These are phyloP conservation scores for Eubasilissa regina DNA, from an alignment of 1,140 invertebrate genomes.

Conservation along the genomic window DNA sequence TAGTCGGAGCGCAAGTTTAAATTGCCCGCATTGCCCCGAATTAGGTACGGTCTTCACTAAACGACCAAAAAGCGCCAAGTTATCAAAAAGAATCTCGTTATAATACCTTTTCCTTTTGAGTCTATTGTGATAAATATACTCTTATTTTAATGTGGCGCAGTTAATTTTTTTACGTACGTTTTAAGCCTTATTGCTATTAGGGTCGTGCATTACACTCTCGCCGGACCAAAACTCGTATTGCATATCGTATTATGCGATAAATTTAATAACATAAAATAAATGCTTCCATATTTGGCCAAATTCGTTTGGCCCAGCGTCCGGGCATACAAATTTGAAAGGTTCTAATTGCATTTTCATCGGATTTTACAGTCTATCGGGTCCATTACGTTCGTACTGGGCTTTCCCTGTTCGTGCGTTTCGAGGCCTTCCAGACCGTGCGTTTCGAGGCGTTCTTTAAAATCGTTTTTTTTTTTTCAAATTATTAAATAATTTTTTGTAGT, in stretches of 20 bases:
- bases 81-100: background rate
- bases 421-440: too few relatives aligned
- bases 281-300: constrained; percentile 23
- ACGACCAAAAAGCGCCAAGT: background rate
- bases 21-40: constrained; percentile 27
- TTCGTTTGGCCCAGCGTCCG: background rate
- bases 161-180: background rate
- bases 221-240: constrained; percentile 45
- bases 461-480: too few relatives aligned
- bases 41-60: background rate
- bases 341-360: constrained; percentile 60
- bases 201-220: constrained; percentile 45
- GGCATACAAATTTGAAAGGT: constrained; percentile 45
- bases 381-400: background rate
- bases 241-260: constrained; percentile 56
- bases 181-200: background rate
- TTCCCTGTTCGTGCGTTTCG: too few relatives aligned
- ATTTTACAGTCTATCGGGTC: constrained; percentile 56
- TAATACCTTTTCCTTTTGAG: background rate
- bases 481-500: too few relatives aligned
- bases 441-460: too few relatives aligned
- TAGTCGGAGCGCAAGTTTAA: constrained; percentile 21
- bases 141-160: background rate
- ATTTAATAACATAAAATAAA: constrained; percentile 54
- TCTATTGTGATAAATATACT: background rate